Base-by-base conservation (phyloP, 2,113 vertebrate genomes). In the Nasalis larvatus region DNA sequence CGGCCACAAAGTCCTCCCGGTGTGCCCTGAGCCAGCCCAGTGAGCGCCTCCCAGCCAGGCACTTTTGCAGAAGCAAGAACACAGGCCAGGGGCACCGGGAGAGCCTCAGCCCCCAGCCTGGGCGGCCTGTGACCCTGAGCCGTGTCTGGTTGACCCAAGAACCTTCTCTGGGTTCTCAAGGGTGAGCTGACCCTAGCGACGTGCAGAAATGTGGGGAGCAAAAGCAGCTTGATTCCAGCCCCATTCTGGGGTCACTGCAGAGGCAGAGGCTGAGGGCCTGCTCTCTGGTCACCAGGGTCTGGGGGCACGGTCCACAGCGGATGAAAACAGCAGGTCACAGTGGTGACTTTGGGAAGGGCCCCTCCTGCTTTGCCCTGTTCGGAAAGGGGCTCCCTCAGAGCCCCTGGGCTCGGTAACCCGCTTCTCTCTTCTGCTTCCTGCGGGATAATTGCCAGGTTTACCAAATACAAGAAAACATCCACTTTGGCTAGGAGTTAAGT, bases 21-120 rank as follows among this genome's bases (percentile, higher is more conserved):
- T 17, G 6, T 47, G 66, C 71, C 54, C 17, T 3, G 30, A 73
- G 89, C 52, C 8, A 6, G 30, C 40, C 35, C 8, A 4, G 35
- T 1, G 0, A 13, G 32, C 2, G 23, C 35, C 35, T 32, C 20
- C 68, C 2, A 3, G n/a, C 30, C 0, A 20, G 12, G 23, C 42
- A 13, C 1, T 0, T 27, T 32, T 1, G 2, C 0, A 4, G 71
- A 30, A 86, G 47, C 58, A 18, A 30, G 73, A 54, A n/a, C 17
- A 4, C 40, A 45, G 52, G 37, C 60, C 7, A 1, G 8, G 21
- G 11, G 4, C 8, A 17, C 58, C 40, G 0, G 45, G 49, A 56
- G 81, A 6, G 9, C 69, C 0, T 1, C 8, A 0, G 16, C 21
- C 56, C 9, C 1, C 17, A 9, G 21, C 6, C 52, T 4, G 1